Evolutionary conservation across 2,113 vertebrate genomes (phyloP).

Genomic region (Chinchilla lanigera): DNA sequence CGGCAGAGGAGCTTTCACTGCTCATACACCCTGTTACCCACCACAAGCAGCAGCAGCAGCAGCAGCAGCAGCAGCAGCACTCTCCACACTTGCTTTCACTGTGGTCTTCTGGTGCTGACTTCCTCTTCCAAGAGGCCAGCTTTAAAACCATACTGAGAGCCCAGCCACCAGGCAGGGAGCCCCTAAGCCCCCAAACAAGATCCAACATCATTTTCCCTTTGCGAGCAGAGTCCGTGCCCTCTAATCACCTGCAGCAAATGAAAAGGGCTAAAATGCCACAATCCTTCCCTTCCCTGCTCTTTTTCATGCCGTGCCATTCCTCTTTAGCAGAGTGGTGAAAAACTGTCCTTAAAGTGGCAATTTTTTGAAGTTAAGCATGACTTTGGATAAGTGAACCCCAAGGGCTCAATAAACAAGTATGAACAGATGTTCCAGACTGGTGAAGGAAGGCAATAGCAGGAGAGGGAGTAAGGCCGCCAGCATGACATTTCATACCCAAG

Average conservation of each 20-base stretch:
- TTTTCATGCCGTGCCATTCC: not conserved
- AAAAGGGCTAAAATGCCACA: not conserved
- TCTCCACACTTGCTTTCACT: not conserved
- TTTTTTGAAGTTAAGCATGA: slow-evolving; percentile 62
- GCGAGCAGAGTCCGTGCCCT: not conserved
- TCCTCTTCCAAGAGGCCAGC: not conserved
- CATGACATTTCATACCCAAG: slow-evolving; percentile 74
- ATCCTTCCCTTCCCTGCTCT: not conserved
- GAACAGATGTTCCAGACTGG: slow-evolving; percentile 83
- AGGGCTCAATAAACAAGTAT: slow-evolving; percentile 75
- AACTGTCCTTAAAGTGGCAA: slow-evolving; percentile 69
- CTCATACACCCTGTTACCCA: not conserved
- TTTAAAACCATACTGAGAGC: not conserved
- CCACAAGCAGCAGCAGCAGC: not conserved
- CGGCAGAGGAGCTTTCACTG: too few species aligned
- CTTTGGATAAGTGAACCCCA: slow-evolving; percentile 67
- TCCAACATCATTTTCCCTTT: not conserved
- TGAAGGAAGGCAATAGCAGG: slow-evolving; percentile 63
- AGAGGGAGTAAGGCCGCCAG: slow-evolving; percentile 65
- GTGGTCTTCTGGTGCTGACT: not conserved
- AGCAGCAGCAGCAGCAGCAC: not conserved
- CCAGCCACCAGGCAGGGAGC: not conserved
- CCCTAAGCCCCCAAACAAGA: not conserved
- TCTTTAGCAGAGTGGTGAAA: slow-evolving; percentile 59
- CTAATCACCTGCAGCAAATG: not conserved